Evolutionary conservation across 2,797 vertebrate species (phyloP).

Genomic region (Pitangus sulphuratus): DNA sequence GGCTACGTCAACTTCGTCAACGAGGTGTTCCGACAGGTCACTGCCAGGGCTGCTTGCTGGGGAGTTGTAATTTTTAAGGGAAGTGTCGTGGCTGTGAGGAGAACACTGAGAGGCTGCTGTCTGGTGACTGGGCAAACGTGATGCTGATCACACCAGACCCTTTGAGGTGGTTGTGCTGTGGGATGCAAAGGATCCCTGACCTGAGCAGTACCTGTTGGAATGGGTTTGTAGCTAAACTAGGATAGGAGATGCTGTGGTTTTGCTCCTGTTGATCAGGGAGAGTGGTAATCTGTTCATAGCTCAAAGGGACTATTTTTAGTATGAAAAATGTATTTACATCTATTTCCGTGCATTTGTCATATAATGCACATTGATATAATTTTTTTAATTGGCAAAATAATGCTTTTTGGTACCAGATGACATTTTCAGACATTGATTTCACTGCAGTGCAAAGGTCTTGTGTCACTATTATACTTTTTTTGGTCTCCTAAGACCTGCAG

Average conservation of each 20-base stretch:
- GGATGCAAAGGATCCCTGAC: background rate
- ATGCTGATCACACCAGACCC: background rate
- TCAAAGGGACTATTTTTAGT: background rate
- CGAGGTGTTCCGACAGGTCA: slow-evolving; percentile 96
- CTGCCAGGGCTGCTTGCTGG: rapidly evolving
- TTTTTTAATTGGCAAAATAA: background rate
- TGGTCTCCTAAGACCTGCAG: background rate
- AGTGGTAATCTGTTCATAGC: background rate
- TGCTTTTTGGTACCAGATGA: background rate
- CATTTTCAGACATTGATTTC: background rate
- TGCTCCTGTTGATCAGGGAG: background rate
- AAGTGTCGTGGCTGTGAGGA: rapidly evolving
- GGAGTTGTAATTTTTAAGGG: rapidly evolving
- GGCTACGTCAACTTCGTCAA: slow-evolving; percentile 98
- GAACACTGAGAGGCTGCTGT: rapidly evolving
- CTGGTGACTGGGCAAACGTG: background rate
- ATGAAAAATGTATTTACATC: background rate
- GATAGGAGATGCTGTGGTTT: background rate
- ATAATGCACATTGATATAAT: background rate
- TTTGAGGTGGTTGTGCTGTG: background rate
- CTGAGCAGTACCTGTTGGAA: background rate
- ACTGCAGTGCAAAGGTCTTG: background rate
- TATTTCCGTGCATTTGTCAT: background rate
- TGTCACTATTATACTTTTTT: background rate
- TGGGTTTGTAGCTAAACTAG: background rate